Percentiles rank a stretch among this genome's conserved stretches.
These are phyloP conservation scores for Myiagra hebetior DNA, from an alignment of 2,113 vertebrate genomes.

Conservation along the genomic window DNA sequence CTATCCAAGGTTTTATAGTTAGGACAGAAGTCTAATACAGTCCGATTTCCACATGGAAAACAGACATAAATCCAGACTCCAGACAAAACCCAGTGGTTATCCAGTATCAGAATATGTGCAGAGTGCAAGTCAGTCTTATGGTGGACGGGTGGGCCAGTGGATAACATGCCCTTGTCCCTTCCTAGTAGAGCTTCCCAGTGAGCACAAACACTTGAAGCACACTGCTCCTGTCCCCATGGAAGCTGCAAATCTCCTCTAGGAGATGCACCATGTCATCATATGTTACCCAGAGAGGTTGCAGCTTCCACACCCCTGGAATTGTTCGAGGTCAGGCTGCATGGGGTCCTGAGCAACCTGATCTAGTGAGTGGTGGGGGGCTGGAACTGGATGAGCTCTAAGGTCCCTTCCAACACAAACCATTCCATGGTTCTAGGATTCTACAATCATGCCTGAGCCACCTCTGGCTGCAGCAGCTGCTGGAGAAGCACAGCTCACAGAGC, in stretches of 20 bases:
- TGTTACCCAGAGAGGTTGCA: neutral
- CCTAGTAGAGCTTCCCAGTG: neutral
- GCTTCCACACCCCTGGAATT: neutral
- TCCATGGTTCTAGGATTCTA: neutral
- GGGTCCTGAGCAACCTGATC: neutral
- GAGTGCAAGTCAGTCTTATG: neutral
- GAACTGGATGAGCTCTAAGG: neutral
- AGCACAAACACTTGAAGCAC: neutral
- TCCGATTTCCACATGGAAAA: neutral
- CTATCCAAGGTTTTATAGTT: neutral
- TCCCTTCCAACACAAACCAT: neutral
- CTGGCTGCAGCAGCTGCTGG: neutral
- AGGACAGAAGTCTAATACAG: neutral
- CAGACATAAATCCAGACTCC: neutral
- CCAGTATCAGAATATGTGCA: rapidly evolving
- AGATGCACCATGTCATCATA: neutral
- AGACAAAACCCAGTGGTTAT: neutral
- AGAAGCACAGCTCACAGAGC: neutral
- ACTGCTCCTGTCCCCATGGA: neutral
- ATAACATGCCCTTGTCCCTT: neutral
- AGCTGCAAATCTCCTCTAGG: neutral
- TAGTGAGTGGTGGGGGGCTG: too few species aligned
- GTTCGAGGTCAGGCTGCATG: neutral
- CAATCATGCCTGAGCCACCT: neutral
- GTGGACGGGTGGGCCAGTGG: neutral